phyloP scores from a whole-genome alignment of 1,140 invertebrate species.

The Camponotus vicinus region DNA sequence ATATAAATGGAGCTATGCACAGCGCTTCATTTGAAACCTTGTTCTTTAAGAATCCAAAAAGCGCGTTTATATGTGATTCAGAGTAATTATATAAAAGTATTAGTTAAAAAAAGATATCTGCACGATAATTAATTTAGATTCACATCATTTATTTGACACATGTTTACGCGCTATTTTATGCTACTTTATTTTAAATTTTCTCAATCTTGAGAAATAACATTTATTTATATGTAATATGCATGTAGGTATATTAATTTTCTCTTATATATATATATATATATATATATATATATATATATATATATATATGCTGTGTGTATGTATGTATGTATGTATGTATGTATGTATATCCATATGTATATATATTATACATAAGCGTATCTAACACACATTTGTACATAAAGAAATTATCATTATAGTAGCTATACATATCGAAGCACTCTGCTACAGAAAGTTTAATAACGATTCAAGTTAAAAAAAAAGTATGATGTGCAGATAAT shows the following conservation, averaged over 20 bases:
- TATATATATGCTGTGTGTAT: too few relatives aligned
- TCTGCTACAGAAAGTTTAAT: constrained; percentile 21
- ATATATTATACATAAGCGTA: not conserved
- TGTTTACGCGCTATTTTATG: not conserved
- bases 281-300: not conserved
- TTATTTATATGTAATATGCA: constrained; percentile 67
- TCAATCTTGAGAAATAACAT: constrained; percentile 26
- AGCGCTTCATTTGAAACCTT: constrained; percentile 70
- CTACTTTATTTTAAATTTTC: not conserved
- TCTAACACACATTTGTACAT: not conserved
- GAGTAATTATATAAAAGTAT: constrained; percentile 18
- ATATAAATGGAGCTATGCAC: constrained; percentile 70
- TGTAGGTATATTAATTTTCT: constrained; percentile 69
- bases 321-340: too few relatives aligned
- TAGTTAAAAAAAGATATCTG: not conserved
- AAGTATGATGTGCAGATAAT: constrained; percentile 7
- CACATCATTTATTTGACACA: not conserved
- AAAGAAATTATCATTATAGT: not conserved
- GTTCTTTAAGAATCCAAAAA: constrained; percentile 81
- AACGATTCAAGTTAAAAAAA: not conserved
- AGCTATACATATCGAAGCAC: not conserved
- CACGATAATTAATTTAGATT: not conserved
- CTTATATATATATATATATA: not conserved
- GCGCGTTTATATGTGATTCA: constrained; percentile 24
- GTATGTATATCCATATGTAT: not conserved